These are phyloP conservation scores for Anodontia alba DNA, from an alignment of 2,888 invertebrate species.

Conservation along the genomic window DNA sequence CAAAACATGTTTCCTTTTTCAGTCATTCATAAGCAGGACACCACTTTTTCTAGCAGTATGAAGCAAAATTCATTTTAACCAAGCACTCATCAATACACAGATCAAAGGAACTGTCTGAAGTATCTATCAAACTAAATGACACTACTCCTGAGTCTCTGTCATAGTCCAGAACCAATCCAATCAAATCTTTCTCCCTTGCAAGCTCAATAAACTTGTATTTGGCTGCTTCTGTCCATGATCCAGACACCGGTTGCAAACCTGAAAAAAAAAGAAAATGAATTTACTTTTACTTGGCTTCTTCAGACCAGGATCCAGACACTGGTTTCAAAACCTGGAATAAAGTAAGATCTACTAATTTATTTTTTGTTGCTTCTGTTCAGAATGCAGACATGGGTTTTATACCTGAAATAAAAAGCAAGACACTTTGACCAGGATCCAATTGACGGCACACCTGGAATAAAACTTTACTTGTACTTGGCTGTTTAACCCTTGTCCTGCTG, in stretches of 20 bases:
- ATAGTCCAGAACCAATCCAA: slow-evolving; percentile 63
- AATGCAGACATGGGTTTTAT: too few species aligned
- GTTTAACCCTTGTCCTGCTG: too few species aligned
- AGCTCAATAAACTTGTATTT: slow-evolving; percentile 72
- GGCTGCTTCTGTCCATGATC: slow-evolving; percentile 69
- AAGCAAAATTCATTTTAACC: slow-evolving; percentile 55
- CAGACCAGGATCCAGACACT: slow-evolving; percentile 64
- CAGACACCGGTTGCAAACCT: slow-evolving; percentile 61
- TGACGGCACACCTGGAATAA: too few species aligned
- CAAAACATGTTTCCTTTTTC: too few species aligned
- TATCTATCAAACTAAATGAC: slow-evolving; percentile 70
- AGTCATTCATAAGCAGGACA: too few species aligned
- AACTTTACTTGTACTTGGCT: too few species aligned
- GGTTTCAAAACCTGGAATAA: slow-evolving; percentile 62
- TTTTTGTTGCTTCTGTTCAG: too few species aligned
- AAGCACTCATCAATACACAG: slow-evolving; percentile 71
- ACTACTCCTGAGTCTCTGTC: slow-evolving; percentile 51
- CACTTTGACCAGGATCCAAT: too few species aligned
- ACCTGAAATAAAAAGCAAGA: too few species aligned
- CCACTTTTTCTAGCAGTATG: not conserved
- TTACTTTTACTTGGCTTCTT: slow-evolving; percentile 72
- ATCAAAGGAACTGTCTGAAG: slow-evolving; percentile 58
- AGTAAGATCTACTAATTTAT: too few species aligned
- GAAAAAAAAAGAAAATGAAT: slow-evolving; percentile 40
- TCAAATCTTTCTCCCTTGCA: slow-evolving; percentile 62